Evolutionary conservation across 2,888 invertebrate species (phyloP).

Genomic region (Argyresthia goedartella): DNA sequence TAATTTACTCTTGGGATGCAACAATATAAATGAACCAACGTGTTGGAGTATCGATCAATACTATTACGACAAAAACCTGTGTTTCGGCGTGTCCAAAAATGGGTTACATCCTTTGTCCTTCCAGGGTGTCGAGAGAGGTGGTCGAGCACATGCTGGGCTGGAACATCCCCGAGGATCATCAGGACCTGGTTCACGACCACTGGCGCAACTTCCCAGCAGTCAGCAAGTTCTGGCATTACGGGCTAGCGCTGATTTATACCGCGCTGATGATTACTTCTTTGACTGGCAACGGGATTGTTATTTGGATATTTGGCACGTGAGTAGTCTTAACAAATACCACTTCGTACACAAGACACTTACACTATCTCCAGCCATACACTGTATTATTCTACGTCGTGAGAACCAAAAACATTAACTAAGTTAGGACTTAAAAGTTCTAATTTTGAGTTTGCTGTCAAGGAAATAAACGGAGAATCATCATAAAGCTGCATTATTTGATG

Average conservation of each 20-base stretch:
- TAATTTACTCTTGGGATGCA: no score
- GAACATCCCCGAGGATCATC: slow-evolving; percentile 76
- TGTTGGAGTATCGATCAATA: no score
- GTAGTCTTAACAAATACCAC: slow-evolving; percentile 28
- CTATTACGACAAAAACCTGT: no score
- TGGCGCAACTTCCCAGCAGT: slow-evolving; percentile 78
- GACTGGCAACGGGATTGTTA: slow-evolving; percentile 79
- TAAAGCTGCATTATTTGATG: no score
- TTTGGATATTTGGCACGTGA: slow-evolving; percentile 82
- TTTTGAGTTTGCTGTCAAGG: no score
- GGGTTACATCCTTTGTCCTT: not conserved
- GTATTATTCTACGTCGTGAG: not conserved
- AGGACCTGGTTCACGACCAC: slow-evolving; percentile 76
- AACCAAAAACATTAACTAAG: no score
- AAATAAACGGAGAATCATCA: no score
- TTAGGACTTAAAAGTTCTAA: no score
- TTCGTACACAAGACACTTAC: no score
- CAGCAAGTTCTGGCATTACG: slow-evolving; percentile 75
- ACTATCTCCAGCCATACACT: no score
- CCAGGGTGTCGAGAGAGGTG: slow-evolving; percentile 52
- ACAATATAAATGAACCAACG: no score
- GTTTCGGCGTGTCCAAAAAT: no score
- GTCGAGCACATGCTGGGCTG: slow-evolving; percentile 73
- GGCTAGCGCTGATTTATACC: slow-evolving; percentile 75
- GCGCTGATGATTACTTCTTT: slow-evolving; percentile 72